Evolutionary conservation across 1,140 invertebrate species (phyloP), one percentile per base, ranked within the genome.

Genomic region (Lethrus apterus): DNA sequence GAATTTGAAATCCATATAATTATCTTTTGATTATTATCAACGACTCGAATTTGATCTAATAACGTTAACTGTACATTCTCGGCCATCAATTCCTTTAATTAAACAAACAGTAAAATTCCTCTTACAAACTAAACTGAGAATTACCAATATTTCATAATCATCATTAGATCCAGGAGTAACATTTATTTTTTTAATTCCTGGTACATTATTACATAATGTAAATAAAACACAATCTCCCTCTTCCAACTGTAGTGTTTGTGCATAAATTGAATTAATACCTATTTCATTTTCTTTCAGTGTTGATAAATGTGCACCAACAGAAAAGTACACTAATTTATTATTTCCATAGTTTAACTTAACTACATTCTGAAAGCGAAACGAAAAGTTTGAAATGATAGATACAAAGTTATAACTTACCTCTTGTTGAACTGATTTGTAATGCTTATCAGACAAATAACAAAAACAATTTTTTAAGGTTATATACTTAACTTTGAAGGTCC

Each of bases 1-100:
- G 66, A 69, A 51, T 66, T 68, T 50, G 70, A 74, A 56, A 76
- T 70, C 75, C 75, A 78, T 13, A 76, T 72, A 14, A 75, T 58
- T 30, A 74, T 59, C 44, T 73, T 74, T 55, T 77, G 73, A 47
- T 71, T 65, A 9, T 64, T 62, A 23, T 67, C 66, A 1, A 77
- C 68, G 17, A 76, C 51, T 48, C 70, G 66, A 17, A 77, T 55
- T 62, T 76, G 74, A 56, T 75, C 69, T 49, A 78, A 57, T 48
- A 78, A 64, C 46, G 68, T 64, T 20, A 68, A 59, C 56, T 78
- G 73, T 33, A 78, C 58, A 48, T 68, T 64, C 52, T 72, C 66
- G 35, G 66, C 66, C 59, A 76, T 72, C 42, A 71, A 58, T 63
- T 76, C 74, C 75, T 76, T 56, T 7, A 58, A n/a, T n/a, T n/a